Percentiles rank a stretch among this genome's conserved stretches.
Evolutionary conservation across 2,797 vertebrate genomes (phyloP).

Genomic region (Dipus sagitta): DNA sequence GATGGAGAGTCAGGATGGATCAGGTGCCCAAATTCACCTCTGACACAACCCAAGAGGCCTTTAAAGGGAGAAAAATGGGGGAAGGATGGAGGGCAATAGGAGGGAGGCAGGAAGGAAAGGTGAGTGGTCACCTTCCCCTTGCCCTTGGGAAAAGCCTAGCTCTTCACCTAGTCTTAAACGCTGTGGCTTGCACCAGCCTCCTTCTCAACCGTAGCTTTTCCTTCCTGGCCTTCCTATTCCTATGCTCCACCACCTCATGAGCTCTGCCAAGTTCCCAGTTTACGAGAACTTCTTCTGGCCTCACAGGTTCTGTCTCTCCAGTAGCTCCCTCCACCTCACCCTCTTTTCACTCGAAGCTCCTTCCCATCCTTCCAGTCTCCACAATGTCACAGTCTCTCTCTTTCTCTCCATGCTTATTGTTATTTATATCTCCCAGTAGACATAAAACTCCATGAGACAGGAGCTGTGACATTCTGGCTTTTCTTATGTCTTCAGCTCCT

Average conservation of each 20-base stretch:
- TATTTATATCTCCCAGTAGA: background rate
- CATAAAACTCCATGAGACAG: background rate
- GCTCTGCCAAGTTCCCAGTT: background rate
- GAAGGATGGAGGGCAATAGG: background rate
- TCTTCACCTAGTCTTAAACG: background rate
- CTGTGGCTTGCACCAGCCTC: background rate
- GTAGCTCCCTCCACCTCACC: background rate
- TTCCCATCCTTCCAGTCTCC: background rate
- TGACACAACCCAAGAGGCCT: background rate
- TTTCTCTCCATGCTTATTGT: background rate
- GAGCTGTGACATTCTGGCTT: background rate
- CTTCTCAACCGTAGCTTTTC: background rate
- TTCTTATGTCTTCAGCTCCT: background rate
- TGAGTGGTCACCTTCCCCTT: background rate
- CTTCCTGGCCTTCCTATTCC: background rate
- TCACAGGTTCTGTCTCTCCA: background rate
- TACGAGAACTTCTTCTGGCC: background rate
- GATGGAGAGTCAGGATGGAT: background rate
- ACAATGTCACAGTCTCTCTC: background rate
- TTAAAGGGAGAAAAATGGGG: background rate
- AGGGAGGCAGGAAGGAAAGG: background rate
- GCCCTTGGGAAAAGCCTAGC: background rate
- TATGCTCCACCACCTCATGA: rapidly evolving
- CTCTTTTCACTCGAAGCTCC: background rate
- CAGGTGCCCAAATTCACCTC: background rate